Evolutionary conservation across 2,797 vertebrate genomes (phyloP).

Genomic region (Siniperca obscura): DNA sequence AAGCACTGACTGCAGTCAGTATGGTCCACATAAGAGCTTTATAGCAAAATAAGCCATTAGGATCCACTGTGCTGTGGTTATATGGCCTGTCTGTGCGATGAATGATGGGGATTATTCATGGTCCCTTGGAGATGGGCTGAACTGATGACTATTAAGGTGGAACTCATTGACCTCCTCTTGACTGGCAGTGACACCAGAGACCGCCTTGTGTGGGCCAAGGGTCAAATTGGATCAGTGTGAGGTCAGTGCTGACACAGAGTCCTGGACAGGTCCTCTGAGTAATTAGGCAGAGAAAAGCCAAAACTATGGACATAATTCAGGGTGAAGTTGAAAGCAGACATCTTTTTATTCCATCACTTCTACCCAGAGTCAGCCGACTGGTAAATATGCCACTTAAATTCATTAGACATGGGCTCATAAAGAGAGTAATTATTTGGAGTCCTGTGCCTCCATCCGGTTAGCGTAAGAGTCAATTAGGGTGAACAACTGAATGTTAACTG

Average conservation of each 20-base stretch:
- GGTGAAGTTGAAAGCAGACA: slow-evolving; percentile 22
- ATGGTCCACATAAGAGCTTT: slow-evolving; percentile 27
- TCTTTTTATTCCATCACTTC: slow-evolving; percentile 57
- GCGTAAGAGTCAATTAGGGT: slow-evolving; percentile 83
- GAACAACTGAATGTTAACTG: slow-evolving; percentile 86
- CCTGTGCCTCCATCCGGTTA: slow-evolving; percentile 79
- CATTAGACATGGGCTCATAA: slow-evolving; percentile 81
- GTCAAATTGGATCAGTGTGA: slow-evolving; percentile 70
- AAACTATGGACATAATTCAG: background rate
- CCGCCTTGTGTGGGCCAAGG: slow-evolving; percentile 50
- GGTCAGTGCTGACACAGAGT: slow-evolving; percentile 65
- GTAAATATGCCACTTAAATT: slow-evolving; percentile 82
- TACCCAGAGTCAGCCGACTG: slow-evolving; percentile 62
- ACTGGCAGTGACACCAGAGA: slow-evolving; percentile 65
- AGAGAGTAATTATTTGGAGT: slow-evolving; percentile 83
- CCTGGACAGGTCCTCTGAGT: slow-evolving; percentile 67
- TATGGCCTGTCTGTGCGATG: slow-evolving; percentile 46
- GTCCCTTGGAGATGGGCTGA: slow-evolving; percentile 64
- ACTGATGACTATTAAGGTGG: slow-evolving; percentile 65
- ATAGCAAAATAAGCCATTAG: slow-evolving; percentile 39
- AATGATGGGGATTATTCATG: slow-evolving; percentile 70
- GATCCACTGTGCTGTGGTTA: slow-evolving; percentile 28
- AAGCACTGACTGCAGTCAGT: slow-evolving; percentile 3
- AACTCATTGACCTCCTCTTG: slow-evolving; percentile 73
- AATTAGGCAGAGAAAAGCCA: slow-evolving; percentile 55